Evolutionary conservation across 2,888 invertebrate species (phyloP).

Genomic region (Clepsis dumicolana): DNA sequence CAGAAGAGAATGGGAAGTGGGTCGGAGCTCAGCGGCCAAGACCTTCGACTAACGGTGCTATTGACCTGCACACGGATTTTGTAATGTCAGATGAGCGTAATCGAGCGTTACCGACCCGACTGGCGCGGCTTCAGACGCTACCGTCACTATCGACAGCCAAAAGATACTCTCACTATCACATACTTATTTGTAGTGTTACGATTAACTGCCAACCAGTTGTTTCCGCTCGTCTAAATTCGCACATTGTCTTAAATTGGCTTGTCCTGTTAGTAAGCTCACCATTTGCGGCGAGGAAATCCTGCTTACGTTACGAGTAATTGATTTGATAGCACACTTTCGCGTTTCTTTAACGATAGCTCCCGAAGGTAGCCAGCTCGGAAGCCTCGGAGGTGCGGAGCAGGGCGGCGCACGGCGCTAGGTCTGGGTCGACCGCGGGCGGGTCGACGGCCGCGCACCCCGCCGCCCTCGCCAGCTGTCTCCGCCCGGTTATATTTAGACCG

Average conservation of each 20-base stretch:
- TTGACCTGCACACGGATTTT: conserved; percentile 67
- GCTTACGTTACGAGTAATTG: conserved; percentile 40
- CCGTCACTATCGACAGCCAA: conserved; percentile 20
- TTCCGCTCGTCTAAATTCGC: conserved; percentile 44
- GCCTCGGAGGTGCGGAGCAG: conserved; percentile 59
- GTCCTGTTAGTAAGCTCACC: conserved; percentile 55
- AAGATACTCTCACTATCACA: conserved; percentile 44
- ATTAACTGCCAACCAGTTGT: conserved; percentile 21
- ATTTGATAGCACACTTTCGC: conserved; percentile 28
- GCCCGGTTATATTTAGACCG: conserved; percentile 80
- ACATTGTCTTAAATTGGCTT: conserved; percentile 65
- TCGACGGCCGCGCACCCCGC: conserved; percentile 66
- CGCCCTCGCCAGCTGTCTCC: conserved; percentile 68
- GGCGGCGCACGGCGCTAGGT: conserved; percentile 64
- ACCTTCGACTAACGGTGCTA: conserved; percentile 73
- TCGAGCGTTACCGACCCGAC: conserved; percentile 53
- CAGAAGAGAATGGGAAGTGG: conserved; percentile 53
- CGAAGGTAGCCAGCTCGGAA: background rate
- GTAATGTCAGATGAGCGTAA: conserved; percentile 56
- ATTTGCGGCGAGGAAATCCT: conserved; percentile 48
- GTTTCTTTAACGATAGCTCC: background rate
- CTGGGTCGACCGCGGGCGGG: conserved; percentile 69
- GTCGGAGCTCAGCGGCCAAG: conserved; percentile 57
- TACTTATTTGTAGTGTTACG: conserved; percentile 41
- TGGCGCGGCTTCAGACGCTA: conserved; percentile 4